phyloP scores from a whole-genome alignment of 2,888 invertebrate species.

The Nemotelus pantherinus region DNA sequence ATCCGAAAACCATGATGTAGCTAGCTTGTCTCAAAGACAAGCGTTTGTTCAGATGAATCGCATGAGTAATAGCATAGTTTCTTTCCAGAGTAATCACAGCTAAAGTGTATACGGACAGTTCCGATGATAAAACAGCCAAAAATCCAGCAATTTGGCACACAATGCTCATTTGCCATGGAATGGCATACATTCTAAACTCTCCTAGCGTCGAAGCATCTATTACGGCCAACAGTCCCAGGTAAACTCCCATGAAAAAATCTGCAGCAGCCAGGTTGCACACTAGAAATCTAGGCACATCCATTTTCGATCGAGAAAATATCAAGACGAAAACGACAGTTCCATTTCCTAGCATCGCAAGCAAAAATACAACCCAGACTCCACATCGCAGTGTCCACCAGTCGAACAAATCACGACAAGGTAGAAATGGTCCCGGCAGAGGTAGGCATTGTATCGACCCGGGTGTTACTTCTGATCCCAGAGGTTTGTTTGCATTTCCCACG shows the following conservation, averaged over 20 bases:
- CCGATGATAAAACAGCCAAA: conserved; percentile 91
- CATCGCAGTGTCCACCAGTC: conserved; percentile 98
- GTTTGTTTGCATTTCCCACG: conserved; percentile 58
- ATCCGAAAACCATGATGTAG: conserved; percentile 92
- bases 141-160: conserved; percentile 95
- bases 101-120: conserved; percentile 93
- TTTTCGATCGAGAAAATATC: conserved; percentile 88
- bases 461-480: conserved; percentile 56
- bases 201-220: conserved; percentile 96
- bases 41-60: conserved; percentile 94
- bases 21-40: conserved; percentile 91
- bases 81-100: conserved; percentile 96
- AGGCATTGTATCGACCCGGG: conserved; percentile 72
- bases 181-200: conserved; percentile 95
- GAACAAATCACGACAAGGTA: conserved; percentile 95
- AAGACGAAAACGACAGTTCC: conserved; percentile 95
- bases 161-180: conserved; percentile 95
- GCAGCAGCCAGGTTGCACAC: conserved; percentile 97
- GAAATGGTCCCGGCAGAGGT: conserved; percentile 90
- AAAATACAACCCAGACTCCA: conserved; percentile 97
- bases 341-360: conserved; percentile 94
- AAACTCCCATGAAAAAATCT: conserved; percentile 97
- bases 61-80: conserved; percentile 97
- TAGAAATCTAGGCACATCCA: conserved; percentile 95
- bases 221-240: conserved; percentile 91